Evolutionary conservation across 2,113 vertebrate species (phyloP), one percentile per base, ranked within the genome.

Genomic region (Chaetorhynchus papuensis): DNA sequence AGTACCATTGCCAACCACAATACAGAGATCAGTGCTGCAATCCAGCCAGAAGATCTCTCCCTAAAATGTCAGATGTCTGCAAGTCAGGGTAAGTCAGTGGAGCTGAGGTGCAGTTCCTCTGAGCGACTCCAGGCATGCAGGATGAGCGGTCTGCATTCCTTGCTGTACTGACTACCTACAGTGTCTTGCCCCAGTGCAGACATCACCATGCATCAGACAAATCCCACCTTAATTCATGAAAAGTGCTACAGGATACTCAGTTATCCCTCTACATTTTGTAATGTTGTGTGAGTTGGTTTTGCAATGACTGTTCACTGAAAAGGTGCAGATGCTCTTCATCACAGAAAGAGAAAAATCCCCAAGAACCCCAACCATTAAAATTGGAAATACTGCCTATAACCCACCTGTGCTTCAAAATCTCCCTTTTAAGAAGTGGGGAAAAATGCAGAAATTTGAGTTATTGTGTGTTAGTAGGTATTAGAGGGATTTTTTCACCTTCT

Each of bases 1-100:
- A 90, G 93, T 90, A 95, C 95, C 95, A 47, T n/a, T 21, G 78
- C 87, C 68, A 72, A 89, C 49, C 61, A 57, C 77, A 57, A 26
- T 57, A 35, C n/a, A 22, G 13, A 22, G 35, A 12, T 15, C 37
- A 50, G 63, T 11, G 49, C 77, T 79, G 77, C 31, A 37, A 33
- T 30, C 60, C 82, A 66, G 83, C 19, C 76, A 27, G 37, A 56
- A 60, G 72, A 66, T 41, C 39, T 45, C 21, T 18, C 71, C 72
- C 16, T 1, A 17, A 4, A 2, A 5, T 15, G 45, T 42, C 60
- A 54, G 59, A 8, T 42, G 64, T 30, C 69, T 78, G 52, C 26
- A 50, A 35, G 83, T 69, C 66, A 35, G 0, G 15, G 11, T 30
- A 50, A 45, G 26, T 10, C 60, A 11, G 0, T 1, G 39, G 41